Conservation (phyloP, 1,140 invertebrate species). For the Mycetomoellerius zeteki region DNA sequence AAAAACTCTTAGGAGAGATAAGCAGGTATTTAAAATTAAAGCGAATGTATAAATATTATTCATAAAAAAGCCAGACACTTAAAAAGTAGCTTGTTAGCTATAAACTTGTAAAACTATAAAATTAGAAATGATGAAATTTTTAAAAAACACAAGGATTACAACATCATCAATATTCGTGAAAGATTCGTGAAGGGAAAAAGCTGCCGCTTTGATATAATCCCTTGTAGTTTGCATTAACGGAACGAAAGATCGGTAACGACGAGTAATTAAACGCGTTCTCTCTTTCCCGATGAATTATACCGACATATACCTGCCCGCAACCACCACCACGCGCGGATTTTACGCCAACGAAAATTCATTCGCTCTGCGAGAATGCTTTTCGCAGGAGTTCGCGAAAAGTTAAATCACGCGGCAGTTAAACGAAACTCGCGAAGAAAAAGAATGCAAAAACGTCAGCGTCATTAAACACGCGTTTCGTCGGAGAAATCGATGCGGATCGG, state of each 20-base stretch:
- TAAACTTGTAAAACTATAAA: background rate
- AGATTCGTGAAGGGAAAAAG: background rate
- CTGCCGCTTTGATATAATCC: conserved; percentile 16
- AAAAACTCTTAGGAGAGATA: conserved; percentile 4
- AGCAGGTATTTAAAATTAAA: conserved; percentile 10
- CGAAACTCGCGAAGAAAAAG: conserved; percentile 25
- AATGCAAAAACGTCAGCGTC: conserved; percentile 13
- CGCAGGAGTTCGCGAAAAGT: conserved; percentile 22
- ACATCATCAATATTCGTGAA: conserved; percentile 4
- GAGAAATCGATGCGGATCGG: conserved; percentile 8
- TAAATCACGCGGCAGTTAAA: conserved; percentile 48
- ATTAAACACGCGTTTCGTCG: conserved; percentile 42
- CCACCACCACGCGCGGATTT: background rate
- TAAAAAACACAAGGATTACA: background rate
- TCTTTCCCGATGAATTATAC: conserved; percentile 15
- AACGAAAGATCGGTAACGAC: conserved; percentile 19
- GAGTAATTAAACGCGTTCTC: conserved; percentile 16
- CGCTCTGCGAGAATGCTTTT: background rate
- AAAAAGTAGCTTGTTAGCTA: background rate
- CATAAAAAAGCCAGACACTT: background rate
- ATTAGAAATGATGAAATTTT: conserved; percentile 5
- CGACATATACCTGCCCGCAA: background rate
- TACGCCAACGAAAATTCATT: conserved; percentile 37
- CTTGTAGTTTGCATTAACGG: conserved; percentile 16
- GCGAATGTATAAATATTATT: conserved; percentile 19